phyloP scores from a whole-genome alignment of 2,113 vertebrate genomes.

The Hippopotamus amphibius region DNA sequence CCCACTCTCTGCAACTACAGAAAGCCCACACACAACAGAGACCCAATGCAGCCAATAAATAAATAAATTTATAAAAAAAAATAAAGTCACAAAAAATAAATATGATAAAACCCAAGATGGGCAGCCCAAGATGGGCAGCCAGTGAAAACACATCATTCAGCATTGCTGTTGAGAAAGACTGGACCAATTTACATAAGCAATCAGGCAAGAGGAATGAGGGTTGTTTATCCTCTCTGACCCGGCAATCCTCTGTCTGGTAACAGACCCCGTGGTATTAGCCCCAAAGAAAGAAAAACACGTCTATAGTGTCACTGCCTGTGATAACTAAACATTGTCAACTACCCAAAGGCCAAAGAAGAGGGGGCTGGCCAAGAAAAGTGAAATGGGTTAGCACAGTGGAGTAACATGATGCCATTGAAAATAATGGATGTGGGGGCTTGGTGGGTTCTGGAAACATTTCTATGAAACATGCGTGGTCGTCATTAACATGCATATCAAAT shows the following conservation, averaged over 20 bases:
- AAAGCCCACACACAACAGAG: too few species aligned
- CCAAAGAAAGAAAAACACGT: constrained; percentile 39
- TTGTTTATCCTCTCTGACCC: background rate
- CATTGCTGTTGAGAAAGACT: background rate
- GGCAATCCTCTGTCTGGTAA: background rate
- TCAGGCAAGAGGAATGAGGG: background rate
- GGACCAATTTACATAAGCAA: constrained; percentile 16
- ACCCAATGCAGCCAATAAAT: background rate
- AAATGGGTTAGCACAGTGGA: background rate
- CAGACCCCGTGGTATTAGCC: background rate
- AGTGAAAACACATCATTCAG: background rate
- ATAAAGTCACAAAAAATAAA: constrained; percentile 32
- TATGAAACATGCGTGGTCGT: constrained; percentile 25
- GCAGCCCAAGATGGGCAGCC: constrained; percentile 12
- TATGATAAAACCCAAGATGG: constrained; percentile 12
- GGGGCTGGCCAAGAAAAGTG: background rate
- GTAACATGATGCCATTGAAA: accelerated
- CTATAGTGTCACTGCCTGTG: background rate
- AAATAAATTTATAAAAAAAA: too few species aligned
- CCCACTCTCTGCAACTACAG: too few species aligned
- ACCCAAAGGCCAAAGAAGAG: background rate
- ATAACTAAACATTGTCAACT: background rate
- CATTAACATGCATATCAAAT: background rate
- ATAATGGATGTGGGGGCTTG: background rate
- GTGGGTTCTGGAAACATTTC: background rate